Conservation (phyloP, 2,113 vertebrate species). For the Pagrus major region DNA sequence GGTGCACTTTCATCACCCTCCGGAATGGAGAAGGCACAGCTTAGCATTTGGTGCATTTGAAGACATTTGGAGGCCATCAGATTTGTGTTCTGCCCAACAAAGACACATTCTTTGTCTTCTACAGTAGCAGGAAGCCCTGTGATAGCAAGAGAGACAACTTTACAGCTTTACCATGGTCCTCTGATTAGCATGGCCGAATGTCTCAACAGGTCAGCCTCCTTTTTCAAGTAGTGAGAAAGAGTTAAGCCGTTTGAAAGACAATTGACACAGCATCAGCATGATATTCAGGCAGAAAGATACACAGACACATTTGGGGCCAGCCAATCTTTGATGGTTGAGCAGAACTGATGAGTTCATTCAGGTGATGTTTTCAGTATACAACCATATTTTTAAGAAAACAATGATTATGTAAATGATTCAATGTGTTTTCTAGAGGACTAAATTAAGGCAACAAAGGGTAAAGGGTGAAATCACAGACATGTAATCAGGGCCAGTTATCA, state of each 20-base stretch:
- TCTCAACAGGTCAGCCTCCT: constrained; percentile 13
- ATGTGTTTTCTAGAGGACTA: constrained; percentile 7
- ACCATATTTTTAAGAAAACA: constrained; percentile 1
- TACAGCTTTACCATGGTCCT: background rate
- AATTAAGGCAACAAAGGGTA: constrained; percentile 10
- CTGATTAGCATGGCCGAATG: background rate
- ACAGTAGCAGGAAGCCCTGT: background rate
- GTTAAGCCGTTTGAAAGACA: constrained; percentile 19
- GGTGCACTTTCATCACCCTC: background rate
- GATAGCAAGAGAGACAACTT: background rate
- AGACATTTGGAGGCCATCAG: background rate
- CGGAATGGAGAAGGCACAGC: background rate
- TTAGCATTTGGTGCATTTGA: background rate
- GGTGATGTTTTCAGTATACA: constrained; percentile 5
- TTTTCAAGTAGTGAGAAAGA: constrained; percentile 28
- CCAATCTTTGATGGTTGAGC: background rate
- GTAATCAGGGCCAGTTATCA: constrained; percentile 16
- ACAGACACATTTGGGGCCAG: constrained; percentile 13
- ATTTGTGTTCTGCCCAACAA: background rate
- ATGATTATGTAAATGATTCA: constrained; percentile 19
- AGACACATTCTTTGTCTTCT: no score
- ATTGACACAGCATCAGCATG: constrained; percentile 26
- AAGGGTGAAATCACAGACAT: constrained; percentile 22
- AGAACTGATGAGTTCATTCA: constrained; percentile 22
- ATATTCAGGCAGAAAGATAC: constrained; percentile 25